phyloP scores from a whole-genome alignment of 2,797 vertebrate species.

The Gallinago stenura region DNA sequence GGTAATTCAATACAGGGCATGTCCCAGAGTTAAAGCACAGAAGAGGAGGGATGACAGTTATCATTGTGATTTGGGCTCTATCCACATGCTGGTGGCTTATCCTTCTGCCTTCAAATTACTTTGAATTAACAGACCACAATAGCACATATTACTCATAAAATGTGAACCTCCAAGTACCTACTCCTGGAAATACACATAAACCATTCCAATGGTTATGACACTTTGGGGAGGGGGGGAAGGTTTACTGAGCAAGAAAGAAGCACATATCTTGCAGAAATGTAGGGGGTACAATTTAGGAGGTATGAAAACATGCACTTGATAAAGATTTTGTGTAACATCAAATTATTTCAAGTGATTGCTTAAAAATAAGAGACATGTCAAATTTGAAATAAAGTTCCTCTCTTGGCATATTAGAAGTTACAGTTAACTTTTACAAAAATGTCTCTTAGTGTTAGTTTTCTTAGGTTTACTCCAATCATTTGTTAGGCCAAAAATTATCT shows the following conservation, averaged over 20 bases:
- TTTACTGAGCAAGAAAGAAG: neutral
- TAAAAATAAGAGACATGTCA: neutral
- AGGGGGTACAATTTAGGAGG: neutral
- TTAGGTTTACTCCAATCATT: neutral
- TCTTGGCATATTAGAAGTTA: neutral
- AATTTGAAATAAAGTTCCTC: neutral
- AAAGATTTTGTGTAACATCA: neutral
- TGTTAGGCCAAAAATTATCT: neutral
- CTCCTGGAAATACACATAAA: neutral
- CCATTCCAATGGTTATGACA: neutral
- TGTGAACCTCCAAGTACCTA: neutral
- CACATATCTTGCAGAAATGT: neutral
- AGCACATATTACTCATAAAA: neutral
- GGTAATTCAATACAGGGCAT: neutral
- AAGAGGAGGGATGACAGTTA: neutral
- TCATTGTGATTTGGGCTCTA: neutral
- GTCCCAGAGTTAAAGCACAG: neutral
- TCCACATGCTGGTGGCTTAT: neutral
- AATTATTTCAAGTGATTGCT: neutral
- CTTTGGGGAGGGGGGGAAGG: rapidly evolving
- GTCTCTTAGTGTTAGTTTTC: neutral
- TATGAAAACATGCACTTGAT: neutral
- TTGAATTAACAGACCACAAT: neutral
- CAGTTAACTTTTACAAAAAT: neutral
- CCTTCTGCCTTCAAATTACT: neutral